Conservation (phyloP, 2,888 invertebrate species). For the Parthenolecanium corni region DNA sequence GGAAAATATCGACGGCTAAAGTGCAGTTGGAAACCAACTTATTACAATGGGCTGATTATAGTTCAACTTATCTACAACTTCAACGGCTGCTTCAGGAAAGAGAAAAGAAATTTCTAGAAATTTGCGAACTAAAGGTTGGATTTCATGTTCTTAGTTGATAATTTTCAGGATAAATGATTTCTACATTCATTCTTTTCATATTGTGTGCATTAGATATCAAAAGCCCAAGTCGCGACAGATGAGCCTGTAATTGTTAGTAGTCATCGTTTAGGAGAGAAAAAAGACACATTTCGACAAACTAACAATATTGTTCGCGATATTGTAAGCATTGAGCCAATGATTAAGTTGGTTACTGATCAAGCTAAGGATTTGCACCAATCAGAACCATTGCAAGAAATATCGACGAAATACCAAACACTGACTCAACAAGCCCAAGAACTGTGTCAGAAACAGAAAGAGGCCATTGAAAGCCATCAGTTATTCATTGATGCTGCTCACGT, state of each 20-base stretch:
- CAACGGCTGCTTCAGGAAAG: conserved; percentile 91
- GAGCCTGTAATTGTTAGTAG: conserved; percentile 59
- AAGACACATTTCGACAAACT: conserved; percentile 78
- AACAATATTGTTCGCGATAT: conserved; percentile 94
- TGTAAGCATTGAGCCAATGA: conserved; percentile 92
- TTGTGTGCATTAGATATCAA: conserved; percentile 42
- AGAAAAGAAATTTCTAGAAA: conserved; percentile 82
- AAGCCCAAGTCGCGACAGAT: conserved; percentile 58
- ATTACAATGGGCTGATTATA: conserved; percentile 92
- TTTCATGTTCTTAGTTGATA: not conserved
- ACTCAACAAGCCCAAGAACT: conserved; percentile 82
- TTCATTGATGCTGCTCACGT: conserved; percentile 86
- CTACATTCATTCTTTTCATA: no score
- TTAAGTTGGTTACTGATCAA: conserved; percentile 86
- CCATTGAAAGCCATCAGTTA: conserved; percentile 80
- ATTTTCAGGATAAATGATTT: no score
- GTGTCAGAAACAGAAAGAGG: conserved; percentile 77
- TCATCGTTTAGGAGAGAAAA: conserved; percentile 69
- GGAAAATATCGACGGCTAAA: conserved; percentile 83
- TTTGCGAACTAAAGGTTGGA: conserved; percentile 64
- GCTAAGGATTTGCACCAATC: conserved; percentile 85
- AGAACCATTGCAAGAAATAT: conserved; percentile 82
- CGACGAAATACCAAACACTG: conserved; percentile 76
- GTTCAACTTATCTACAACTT: conserved; percentile 80
- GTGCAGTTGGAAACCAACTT: conserved; percentile 80